Percentiles rank a stretch among this genome's conserved stretches.
Conservation (phyloP, 2,797 vertebrate species). For the Lepus oiostolus region DNA sequence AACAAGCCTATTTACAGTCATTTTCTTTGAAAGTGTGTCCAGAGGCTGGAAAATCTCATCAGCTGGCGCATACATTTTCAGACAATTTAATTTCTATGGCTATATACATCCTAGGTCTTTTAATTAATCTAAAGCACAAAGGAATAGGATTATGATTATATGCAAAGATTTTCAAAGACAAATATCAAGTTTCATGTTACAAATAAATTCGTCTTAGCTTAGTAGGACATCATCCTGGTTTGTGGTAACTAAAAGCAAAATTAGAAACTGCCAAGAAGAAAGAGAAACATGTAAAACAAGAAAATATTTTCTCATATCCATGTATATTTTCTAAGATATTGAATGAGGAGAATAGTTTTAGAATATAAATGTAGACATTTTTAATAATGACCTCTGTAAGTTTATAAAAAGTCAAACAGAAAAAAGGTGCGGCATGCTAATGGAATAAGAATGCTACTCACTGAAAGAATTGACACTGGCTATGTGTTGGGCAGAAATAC, state of each 20-base stretch:
- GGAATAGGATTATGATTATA: slow-evolving; percentile 1
- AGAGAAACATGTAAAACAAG: slow-evolving; percentile 41
- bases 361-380: slow-evolving; percentile 61
- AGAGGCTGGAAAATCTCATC: slow-evolving; percentile 60
- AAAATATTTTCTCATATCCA: slow-evolving; percentile 8
- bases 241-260: slow-evolving; percentile 67
- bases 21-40: slow-evolving; percentile 64
- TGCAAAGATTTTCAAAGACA: slow-evolving; percentile 45
- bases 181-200: slow-evolving; percentile 28
- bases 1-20: background rate
- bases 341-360: slow-evolving; percentile 28
- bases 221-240: slow-evolving; percentile 1
- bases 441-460: slow-evolving; percentile 35
- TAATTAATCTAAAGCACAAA: slow-evolving; percentile 32
- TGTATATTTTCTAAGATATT: slow-evolving; percentile 9
- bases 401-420: slow-evolving; percentile 62
- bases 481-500: slow-evolving; percentile 41
- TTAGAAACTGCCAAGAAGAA: slow-evolving; percentile 63
- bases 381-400: slow-evolving; percentile 59
- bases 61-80: slow-evolving; percentile 36
- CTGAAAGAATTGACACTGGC: slow-evolving; percentile 24
- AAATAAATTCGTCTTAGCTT: slow-evolving; percentile 48
- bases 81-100: slow-evolving; percentile 23
- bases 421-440: slow-evolving; percentile 23
- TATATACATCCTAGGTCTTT: slow-evolving; percentile 39